Conservation (phyloP, 1,140 invertebrate genomes). For the Diabrotica virgifera region DNA sequence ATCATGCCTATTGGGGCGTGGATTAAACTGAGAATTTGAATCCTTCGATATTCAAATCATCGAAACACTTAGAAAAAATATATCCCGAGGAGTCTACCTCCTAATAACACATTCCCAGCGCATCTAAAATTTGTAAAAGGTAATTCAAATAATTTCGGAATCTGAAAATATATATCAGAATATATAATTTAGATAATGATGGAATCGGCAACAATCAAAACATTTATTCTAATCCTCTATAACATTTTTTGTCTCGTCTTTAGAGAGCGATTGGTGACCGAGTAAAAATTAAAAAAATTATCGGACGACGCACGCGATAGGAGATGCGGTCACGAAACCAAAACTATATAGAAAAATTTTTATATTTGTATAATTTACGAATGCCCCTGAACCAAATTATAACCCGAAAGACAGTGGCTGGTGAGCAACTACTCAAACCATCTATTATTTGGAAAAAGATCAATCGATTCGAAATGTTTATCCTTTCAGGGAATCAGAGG, state of each 20-base stretch:
- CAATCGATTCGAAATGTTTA: not conserved
- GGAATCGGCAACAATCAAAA: constrained; percentile 20
- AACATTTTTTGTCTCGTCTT: constrained; percentile 22
- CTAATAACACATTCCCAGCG: constrained; percentile 14
- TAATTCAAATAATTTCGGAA: constrained; percentile 31
- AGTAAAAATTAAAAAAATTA: constrained; percentile 34
- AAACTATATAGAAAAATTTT: constrained; percentile 11
- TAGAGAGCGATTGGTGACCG: constrained; percentile 21
- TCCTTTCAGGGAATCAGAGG: constrained; percentile 10
- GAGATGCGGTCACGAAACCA: constrained; percentile 25
- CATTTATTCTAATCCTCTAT: constrained; percentile 22
- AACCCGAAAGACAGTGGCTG: constrained; percentile 12
- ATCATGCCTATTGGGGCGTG: too few species aligned
- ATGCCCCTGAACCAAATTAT: constrained; percentile 21
- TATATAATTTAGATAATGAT: constrained; percentile 34
- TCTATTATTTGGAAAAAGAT: constrained; percentile 7
- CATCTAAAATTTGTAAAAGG: constrained; percentile 14
- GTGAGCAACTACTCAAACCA: constrained; percentile 12
- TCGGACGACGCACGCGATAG: constrained; percentile 30
- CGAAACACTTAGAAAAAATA: constrained; percentile 11
- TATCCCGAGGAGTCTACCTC: constrained; percentile 15
- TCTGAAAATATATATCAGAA: constrained; percentile 26
- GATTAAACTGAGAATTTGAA: too few species aligned
- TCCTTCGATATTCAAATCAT: too few species aligned
- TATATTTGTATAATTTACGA: constrained; percentile 20